Conservation (phyloP, 2,888 invertebrate species). For the Platerodrilus igneus region DNA sequence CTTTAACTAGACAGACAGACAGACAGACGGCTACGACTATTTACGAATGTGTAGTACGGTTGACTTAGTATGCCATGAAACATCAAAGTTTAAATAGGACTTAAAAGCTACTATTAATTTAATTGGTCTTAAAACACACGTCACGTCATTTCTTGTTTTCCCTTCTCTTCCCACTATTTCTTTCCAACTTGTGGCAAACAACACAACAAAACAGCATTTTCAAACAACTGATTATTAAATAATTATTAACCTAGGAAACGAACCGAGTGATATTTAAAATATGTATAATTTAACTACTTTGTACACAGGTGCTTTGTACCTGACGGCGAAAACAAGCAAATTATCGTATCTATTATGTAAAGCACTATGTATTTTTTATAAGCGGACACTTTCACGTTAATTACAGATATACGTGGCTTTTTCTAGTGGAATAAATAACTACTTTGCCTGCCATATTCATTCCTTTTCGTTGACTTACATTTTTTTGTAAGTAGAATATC, state of each 20-base stretch:
- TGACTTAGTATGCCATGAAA: too few species aligned
- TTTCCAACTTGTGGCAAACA: conserved; percentile 7
- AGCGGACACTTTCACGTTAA: conserved; percentile 16
- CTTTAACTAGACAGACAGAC: too few species aligned
- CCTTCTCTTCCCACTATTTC: too few species aligned
- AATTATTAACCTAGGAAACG: conserved; percentile 10
- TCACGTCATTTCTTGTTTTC: conserved; percentile 13
- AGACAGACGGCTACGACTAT: conserved; percentile 1
- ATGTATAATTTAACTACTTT: conserved; percentile 16
- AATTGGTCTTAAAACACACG: conserved; percentile 15
- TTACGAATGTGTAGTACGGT: conserved; percentile 7
- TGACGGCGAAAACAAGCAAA: conserved; percentile 15
- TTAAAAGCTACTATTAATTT: conserved; percentile 12
- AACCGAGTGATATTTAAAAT: conserved; percentile 16
- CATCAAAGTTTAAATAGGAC: too few species aligned
- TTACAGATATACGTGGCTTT: too few species aligned
- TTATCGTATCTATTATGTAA: conserved; percentile 18
- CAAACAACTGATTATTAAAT: conserved; percentile 20
- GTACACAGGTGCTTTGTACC: conserved; percentile 16
- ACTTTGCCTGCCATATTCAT: too few species aligned
- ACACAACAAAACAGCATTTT: conserved; percentile 12
- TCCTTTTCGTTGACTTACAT: too few species aligned
- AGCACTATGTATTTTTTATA: conserved; percentile 9
- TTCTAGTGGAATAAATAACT: too few species aligned
- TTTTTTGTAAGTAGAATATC: too few species aligned